Evolutionary conservation across 2,113 vertebrate species (phyloP).

Genomic region (Tyrannus savana): DNA sequence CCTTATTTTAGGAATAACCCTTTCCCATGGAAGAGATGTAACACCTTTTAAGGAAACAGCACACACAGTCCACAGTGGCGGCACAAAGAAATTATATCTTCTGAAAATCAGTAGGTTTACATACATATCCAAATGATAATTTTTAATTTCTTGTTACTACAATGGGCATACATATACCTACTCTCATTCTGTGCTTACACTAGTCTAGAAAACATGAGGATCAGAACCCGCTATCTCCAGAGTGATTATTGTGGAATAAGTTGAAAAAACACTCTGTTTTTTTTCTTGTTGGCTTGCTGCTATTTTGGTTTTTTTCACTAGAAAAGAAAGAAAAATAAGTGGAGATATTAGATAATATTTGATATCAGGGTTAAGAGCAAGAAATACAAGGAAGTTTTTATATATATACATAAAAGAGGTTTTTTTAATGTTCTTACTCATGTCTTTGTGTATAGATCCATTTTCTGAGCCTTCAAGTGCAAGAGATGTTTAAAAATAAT

Average conservation of each 20-base stretch:
- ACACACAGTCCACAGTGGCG: fast-evolving
- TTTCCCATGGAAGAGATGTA: fast-evolving
- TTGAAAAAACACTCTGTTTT: fast-evolving
- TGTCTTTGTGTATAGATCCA: background rate
- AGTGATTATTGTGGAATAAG: background rate
- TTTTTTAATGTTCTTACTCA: background rate
- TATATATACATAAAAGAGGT: background rate
- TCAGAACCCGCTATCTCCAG: background rate
- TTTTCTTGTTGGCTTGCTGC: background rate
- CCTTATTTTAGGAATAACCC: background rate
- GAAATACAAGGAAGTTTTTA: background rate
- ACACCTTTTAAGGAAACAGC: background rate
- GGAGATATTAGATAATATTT: background rate
- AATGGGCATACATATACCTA: background rate
- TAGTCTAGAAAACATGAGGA: background rate
- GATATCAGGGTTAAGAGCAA: background rate
- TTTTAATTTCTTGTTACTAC: background rate
- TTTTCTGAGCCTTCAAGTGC: background rate
- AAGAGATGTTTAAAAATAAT: background rate
- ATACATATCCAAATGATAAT: background rate
- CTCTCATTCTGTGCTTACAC: background rate
- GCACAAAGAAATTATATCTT: background rate
- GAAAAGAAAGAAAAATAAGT: background rate
- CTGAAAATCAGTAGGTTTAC: background rate
- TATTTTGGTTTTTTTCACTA: background rate